phyloP scores from a whole-genome alignment of 2,797 vertebrate genomes.

The Pipistrellus pygmaeus region DNA sequence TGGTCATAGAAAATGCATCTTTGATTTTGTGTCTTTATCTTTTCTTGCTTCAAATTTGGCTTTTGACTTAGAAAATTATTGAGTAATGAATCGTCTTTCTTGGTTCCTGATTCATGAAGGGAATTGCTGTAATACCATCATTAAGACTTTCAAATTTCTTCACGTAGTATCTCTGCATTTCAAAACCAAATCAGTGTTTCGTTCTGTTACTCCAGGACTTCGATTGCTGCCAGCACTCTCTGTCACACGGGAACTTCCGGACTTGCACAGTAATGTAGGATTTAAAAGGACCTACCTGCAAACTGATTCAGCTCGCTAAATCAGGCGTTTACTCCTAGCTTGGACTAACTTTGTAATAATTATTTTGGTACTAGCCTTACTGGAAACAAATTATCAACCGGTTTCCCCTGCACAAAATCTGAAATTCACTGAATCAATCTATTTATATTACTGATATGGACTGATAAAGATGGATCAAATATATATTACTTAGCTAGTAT shows the following conservation, averaged over 20 bases:
- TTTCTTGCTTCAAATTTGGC: constrained; percentile 61
- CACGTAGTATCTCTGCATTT: constrained; percentile 70
- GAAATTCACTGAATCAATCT: constrained; percentile 72
- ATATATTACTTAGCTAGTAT: constrained; percentile 56
- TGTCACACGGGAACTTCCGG: constrained; percentile 61
- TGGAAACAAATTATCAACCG: constrained; percentile 77
- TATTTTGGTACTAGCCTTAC: constrained; percentile 77
- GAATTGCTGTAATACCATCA: constrained; percentile 60
- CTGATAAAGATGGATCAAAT: constrained; percentile 17
- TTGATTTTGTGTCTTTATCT: constrained; percentile 74
- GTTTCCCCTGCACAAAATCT: constrained; percentile 79
- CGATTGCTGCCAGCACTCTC: constrained; percentile 74
- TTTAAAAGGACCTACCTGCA: constrained; percentile 66
- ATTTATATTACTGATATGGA: constrained; percentile 49
- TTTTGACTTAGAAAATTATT: constrained; percentile 62
- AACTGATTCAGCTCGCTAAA: constrained; percentile 76
- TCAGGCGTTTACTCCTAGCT: constrained; percentile 78
- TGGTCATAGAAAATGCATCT: constrained; percentile 53
- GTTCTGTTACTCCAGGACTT: constrained; percentile 57
- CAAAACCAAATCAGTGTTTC: constrained; percentile 65
- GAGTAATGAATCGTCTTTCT: constrained; percentile 61
- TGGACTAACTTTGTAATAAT: constrained; percentile 68
- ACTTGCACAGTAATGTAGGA: constrained; percentile 76
- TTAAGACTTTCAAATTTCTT: constrained; percentile 34
- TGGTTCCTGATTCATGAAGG: constrained; percentile 68